These are phyloP conservation scores for Tragulus kanchil DNA, from an alignment of 2,113 vertebrate genomes.

Conservation along the genomic window DNA sequence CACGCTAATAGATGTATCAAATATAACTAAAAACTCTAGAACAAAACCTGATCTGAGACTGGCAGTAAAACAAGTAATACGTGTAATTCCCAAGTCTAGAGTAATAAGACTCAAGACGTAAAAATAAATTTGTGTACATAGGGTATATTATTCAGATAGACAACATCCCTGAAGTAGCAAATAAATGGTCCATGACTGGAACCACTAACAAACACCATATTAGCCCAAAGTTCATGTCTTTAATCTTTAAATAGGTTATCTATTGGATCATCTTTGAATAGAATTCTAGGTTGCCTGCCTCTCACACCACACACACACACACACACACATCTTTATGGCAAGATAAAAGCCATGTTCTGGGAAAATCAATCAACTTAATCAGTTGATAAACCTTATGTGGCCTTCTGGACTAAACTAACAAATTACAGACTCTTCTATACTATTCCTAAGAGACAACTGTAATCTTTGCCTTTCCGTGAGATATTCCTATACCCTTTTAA, in stretches of 20 bases:
- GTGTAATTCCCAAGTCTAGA: constrained; percentile 21
- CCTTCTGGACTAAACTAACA: background rate
- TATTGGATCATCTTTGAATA: background rate
- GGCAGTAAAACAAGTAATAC: constrained; percentile 35
- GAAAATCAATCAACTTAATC: background rate
- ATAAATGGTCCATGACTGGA: background rate
- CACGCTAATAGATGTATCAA: constrained; percentile 5
- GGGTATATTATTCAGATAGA: constrained; percentile 14
- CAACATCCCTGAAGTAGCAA: background rate
- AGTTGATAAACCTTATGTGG: background rate
- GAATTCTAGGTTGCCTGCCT: background rate
- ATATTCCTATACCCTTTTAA: background rate
- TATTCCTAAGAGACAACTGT: background rate
- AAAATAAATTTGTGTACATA: constrained; percentile 45
- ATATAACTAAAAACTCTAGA: constrained; percentile 62
- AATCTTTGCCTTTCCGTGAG: background rate
- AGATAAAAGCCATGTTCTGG: constrained; percentile 25
- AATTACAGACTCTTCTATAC: background rate
- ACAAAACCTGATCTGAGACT: constrained; percentile 38
- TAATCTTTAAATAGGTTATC: background rate
- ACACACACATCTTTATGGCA: background rate
- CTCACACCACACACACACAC: background rate
- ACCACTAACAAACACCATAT: too few relatives aligned
- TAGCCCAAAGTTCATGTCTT: too few relatives aligned
- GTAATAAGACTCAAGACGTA: constrained; percentile 33